These are phyloP conservation scores for Columba janthina DNA, from an alignment of 2,113 vertebrate species.

Conservation along the genomic window DNA sequence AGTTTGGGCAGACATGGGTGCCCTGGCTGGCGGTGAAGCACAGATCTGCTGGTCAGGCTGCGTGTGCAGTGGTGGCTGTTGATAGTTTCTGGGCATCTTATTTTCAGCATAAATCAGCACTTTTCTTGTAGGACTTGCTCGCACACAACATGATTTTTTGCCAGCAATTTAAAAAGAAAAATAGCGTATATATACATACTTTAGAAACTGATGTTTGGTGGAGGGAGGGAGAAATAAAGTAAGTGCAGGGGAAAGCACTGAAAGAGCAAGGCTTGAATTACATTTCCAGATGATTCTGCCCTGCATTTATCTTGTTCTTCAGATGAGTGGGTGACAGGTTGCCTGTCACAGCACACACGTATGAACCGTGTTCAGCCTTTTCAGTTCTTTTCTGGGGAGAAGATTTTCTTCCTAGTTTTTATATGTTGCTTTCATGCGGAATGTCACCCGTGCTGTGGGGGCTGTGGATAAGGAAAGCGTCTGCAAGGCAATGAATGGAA, in stretches of 20 bases:
- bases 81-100: not conserved
- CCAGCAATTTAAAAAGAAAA: not conserved
- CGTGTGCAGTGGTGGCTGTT: not conserved
- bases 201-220: not conserved
- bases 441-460: fast-evolving
- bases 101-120: not conserved
- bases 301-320: not conserved
- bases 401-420: not conserved
- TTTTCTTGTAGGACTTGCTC: not conserved
- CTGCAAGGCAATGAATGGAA: fast-evolving
- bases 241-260: not conserved
- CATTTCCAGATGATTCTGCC: not conserved
- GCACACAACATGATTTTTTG: not conserved
- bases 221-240: not conserved
- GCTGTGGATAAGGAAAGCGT: not conserved
- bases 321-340: not conserved
- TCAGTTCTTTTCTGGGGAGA: not conserved
- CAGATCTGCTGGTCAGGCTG: not conserved
- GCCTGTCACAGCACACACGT: not conserved
- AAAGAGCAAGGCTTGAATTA: not conserved
- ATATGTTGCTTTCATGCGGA: not conserved
- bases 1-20: fast-evolving
- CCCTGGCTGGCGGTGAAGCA: not conserved
- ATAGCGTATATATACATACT: no score
- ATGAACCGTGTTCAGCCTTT: not conserved